Evolutionary conservation across 2,888 invertebrate species (phyloP), one percentile per base, ranked within the genome.

Genomic region (Psococerastis gibbosa): DNA sequence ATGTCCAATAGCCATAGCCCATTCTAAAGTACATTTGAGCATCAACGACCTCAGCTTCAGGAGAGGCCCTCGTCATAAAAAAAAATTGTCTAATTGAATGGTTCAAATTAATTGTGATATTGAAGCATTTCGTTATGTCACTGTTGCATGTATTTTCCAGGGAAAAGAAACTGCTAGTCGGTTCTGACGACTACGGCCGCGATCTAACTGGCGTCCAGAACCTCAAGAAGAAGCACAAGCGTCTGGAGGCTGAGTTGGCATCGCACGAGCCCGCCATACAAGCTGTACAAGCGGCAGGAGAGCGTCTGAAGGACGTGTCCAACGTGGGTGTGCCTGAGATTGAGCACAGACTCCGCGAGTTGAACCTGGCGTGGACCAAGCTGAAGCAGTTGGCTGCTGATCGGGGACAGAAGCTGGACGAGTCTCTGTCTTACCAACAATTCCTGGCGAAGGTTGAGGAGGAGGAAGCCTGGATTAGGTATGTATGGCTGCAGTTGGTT

Each of bases 201-300:
- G 97, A 98, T 61, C 68, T 98, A 53, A 95, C 95, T 3, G 94
- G 97, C 31, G 97, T 98, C 0, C 95, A 98, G 63, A 99, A 99
- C 61, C 67, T 98, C 46, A 83, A 91, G 57, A 97, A 98, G 70
- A 98, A 98, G 62, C 98, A 98, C 67, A 95, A 97, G 65, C 80
- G 98, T 5, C 68, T 99, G n/a, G 98, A 98, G 56, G 89, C 92
- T 1, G 98, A 98, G 61, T 68, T 99, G 42, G 88, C 76, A n/a
- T 87, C 87, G 45, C 98, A 98, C 63, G 95, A 97, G 61, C 95
- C 95, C 0, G 88, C 94, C 43, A 92, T 97, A 51, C 91, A 92
- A 62, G 87, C 83, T 9, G 88, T 89, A 0, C 81, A 83, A 58
- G 83, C 83, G 57, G 85, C 84, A 1, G 85, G 84, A 1, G 84